These are phyloP conservation scores for Petroica traversi DNA, from an alignment of 2,113 vertebrate species.

Conservation along the genomic window DNA sequence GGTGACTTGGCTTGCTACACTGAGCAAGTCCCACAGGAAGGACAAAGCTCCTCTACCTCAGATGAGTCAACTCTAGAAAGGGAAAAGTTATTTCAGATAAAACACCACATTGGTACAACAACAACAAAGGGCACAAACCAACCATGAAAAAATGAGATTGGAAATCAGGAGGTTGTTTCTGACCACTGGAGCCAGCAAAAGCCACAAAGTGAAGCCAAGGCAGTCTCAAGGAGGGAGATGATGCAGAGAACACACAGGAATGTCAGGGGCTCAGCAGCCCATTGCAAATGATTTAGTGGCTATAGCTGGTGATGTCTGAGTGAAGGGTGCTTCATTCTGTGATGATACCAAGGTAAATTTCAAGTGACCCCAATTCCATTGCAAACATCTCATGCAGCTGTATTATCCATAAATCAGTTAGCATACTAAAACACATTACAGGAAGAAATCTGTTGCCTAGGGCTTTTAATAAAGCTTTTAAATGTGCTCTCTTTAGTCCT, in stretches of 20 bases:
- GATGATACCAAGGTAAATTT: background rate
- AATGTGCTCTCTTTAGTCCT: background rate
- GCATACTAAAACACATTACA: background rate
- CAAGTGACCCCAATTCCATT: background rate
- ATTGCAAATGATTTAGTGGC: background rate
- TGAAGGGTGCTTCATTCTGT: background rate
- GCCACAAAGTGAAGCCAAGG: background rate
- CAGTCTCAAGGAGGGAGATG: background rate
- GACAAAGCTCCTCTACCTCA: background rate
- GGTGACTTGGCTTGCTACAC: background rate
- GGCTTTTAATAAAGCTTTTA: background rate
- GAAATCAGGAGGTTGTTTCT: background rate
- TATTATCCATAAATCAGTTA: background rate
- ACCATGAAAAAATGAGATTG: background rate
- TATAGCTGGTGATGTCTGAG: background rate
- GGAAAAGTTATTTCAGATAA: background rate
- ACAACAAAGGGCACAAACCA: background rate
- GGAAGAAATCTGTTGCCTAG: background rate
- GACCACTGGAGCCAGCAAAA: background rate
- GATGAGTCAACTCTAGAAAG: background rate
- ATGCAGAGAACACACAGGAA: background rate
- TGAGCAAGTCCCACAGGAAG: background rate
- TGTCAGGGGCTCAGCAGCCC: background rate
- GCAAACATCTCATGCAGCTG: background rate
- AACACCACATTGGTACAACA: background rate